These are phyloP conservation scores for Psilanteris sp. DNA, from an alignment of 1,140 invertebrate species.

Conservation along the genomic window DNA sequence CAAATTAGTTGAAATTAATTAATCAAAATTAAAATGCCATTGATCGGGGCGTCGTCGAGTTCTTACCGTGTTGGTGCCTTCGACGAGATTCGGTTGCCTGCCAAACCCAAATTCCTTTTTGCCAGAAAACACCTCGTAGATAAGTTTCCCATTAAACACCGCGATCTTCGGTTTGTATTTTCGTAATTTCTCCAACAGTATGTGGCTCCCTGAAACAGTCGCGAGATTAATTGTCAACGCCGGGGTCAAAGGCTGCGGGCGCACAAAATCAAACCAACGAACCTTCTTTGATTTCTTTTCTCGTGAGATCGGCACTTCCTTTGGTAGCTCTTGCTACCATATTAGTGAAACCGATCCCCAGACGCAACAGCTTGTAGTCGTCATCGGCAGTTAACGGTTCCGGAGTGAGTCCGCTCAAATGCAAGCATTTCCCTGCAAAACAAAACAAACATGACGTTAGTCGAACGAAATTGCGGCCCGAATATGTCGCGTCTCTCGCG, in stretches of 20 bases:
- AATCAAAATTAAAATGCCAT: no score
- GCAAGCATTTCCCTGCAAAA: constrained; percentile 94
- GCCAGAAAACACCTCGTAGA: constrained; percentile 97
- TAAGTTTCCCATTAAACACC: constrained; percentile 98
- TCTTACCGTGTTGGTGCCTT: constrained; percentile 93
- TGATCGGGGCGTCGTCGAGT: no score
- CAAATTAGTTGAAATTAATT: no score
- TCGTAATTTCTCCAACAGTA: constrained; percentile 94
- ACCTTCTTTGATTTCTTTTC: constrained; percentile 98
- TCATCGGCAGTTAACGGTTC: constrained; percentile 98
- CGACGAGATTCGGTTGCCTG: constrained; percentile 94
- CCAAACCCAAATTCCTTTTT: constrained; percentile 99
- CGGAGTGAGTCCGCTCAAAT: constrained; percentile 94
- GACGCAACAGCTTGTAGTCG: constrained; percentile 94
- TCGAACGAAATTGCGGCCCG: no score
- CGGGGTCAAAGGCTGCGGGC: no score
- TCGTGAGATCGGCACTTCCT: constrained; percentile 96
- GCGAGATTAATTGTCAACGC: not conserved
- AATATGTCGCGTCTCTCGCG: no score
- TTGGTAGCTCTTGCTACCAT: constrained; percentile 97
- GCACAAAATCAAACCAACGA: no score
- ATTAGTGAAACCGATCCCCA: constrained; percentile 98
- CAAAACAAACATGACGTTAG: no score
- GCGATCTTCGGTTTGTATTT: constrained; percentile 97
- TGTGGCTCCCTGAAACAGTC: constrained; percentile 85